Conservation (phyloP, 2,888 invertebrate species). For the Dichetophora obliterata region DNA sequence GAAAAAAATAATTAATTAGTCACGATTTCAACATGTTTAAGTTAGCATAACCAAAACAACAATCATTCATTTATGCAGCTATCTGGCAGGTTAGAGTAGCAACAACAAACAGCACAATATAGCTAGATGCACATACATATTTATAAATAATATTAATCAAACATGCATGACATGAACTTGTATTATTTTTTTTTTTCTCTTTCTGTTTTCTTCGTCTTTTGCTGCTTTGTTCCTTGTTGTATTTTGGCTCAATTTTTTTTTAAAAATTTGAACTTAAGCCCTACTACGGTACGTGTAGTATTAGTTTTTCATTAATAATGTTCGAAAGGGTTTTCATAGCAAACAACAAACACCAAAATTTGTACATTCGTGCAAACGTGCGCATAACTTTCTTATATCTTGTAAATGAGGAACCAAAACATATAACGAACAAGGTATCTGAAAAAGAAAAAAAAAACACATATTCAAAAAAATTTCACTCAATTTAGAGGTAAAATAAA, state of each 20-base stretch:
- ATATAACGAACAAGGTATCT: constrained; percentile 40
- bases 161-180: constrained; percentile 21
- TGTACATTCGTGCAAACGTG: constrained; percentile 34
- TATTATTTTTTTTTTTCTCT: neutral
- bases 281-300: neutral
- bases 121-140: too few relatives aligned
- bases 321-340: constrained; percentile 1
- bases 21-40: constrained; percentile 24
- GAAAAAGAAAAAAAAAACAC: too few relatives aligned
- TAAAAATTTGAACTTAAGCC: neutral
- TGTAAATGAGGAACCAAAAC: too few relatives aligned
- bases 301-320: neutral
- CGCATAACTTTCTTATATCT: constrained; percentile 42
- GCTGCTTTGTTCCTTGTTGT: constrained; percentile 12
- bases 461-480: too few relatives aligned
- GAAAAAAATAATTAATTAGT: constrained; percentile 24
- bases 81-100: neutral
- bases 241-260: too few relatives aligned
- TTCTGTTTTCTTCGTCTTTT: constrained; percentile 17
- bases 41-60: neutral
- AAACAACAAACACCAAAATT: constrained; percentile 36
- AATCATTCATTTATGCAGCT: neutral
- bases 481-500: too few relatives aligned
- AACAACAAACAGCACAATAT: neutral
- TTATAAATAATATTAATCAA: constrained; percentile 34